phyloP scores from a whole-genome alignment of 2,113 vertebrate species.

The Lamprologus callipterus region DNA sequence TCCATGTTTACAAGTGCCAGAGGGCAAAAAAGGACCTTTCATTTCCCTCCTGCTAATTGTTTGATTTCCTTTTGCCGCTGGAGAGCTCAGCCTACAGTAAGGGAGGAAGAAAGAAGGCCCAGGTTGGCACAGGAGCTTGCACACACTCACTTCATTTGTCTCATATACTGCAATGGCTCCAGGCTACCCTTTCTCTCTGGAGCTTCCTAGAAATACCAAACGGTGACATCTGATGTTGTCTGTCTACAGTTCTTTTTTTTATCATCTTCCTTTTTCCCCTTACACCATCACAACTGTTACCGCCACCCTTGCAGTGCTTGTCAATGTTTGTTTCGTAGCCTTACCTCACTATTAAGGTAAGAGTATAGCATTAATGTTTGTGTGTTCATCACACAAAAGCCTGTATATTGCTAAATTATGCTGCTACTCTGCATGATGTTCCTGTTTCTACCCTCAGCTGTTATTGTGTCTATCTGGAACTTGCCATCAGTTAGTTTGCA shows the following conservation, averaged over 20 bases:
- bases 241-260: slow-evolving; percentile 41
- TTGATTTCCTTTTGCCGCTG: slow-evolving; percentile 73
- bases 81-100: slow-evolving; percentile 50
- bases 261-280: neutral
- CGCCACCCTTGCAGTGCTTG: slow-evolving; percentile 17
- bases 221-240: slow-evolving; percentile 62
- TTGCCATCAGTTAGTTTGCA: slow-evolving; percentile 61
- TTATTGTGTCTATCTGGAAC: slow-evolving; percentile 41
- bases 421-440: neutral
- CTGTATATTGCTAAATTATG: slow-evolving; percentile 3
- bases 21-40: slow-evolving; percentile 67
- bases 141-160: slow-evolving; percentile 58
- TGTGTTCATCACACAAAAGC: neutral
- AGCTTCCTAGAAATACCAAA: slow-evolving; percentile 74
- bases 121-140: slow-evolving; percentile 44
- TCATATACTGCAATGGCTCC: slow-evolving; percentile 55
- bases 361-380: neutral
- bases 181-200: slow-evolving; percentile 65
- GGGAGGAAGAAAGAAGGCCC: slow-evolving; percentile 33
- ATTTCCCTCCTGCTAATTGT: slow-evolving; percentile 77
- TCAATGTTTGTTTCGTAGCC: slow-evolving; percentile 27
- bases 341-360: slow-evolving; percentile 18
- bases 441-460: slow-evolving; percentile 15
- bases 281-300: slow-evolving; percentile 35
- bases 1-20: slow-evolving; percentile 62